Evolutionary conservation across 92 coral and sea anemone species (phyloP), one percentile per base, ranked within the genome.

Genomic region (Scolanthus callimorphus): DNA sequence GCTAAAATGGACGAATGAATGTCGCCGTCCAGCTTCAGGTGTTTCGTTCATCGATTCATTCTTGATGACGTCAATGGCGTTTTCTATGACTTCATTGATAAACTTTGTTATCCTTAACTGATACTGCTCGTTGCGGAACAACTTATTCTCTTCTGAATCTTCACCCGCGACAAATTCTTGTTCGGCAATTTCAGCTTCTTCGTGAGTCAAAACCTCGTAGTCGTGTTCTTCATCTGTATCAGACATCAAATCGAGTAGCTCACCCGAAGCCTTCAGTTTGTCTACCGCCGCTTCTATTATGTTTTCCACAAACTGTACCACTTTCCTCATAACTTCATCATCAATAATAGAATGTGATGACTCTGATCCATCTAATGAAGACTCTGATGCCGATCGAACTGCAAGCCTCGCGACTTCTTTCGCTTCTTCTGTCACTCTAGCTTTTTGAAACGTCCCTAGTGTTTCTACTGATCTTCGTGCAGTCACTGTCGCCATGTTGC

Each of bases 1-100:
- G 41, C 47, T 78, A 51, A 87, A 87, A 6, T 82, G 90, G 20
- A 87, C 95, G 17, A 90, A 82, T 45, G 72, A 49, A 19, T 83
- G 55, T 38, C 86, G 70, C 37, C 69, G 66, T 41, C 69, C 1
- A 9, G 34, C 25, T 3, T 30, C 45, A 29, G 58, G 4, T 24
- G 15, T 25, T 15, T 26, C 20, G 31, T 47, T 17, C 6, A 13
- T 48, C 41, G 13, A 39, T 34, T 29, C 37, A 2, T 51, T 6
- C 27, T 39, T 64, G 17, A 65, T 67, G 20, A 71, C 49, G 2
- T 62, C 79, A 26, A 63, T 23, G 37, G 80, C 69, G 34, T 63
- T 64, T 17, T 58, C 51, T 11, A 85, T 37, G 17, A 70, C 60
- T n/a, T 68, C 56, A 11, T 66, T 56, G 11, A 84, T 79, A 24